These are phyloP conservation scores for Ypsolopha scabrella DNA, from an alignment of 2,888 invertebrate genomes.

Conservation along the genomic window DNA sequence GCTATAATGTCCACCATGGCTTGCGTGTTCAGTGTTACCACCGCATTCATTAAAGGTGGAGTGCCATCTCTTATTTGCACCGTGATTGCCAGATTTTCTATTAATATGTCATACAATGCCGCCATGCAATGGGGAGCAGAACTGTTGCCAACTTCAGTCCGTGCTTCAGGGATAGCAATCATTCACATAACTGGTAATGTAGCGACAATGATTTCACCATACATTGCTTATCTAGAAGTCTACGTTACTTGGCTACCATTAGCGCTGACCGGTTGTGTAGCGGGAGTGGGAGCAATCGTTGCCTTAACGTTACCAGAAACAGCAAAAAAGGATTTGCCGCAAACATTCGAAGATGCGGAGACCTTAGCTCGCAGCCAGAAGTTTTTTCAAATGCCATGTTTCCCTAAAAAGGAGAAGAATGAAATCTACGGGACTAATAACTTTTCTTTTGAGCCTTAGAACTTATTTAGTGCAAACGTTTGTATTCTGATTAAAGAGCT, in stretches of 20 bases:
- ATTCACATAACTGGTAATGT: constrained; percentile 6
- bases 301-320: constrained; percentile 8
- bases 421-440: too few species aligned
- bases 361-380: neutral
- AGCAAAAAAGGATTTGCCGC: constrained; percentile 8
- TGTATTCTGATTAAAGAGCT: too few species aligned
- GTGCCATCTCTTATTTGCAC: constrained; percentile 6
- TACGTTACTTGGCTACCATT: constrained; percentile 7
- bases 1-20: neutral
- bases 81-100: constrained; percentile 6
- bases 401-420: too few species aligned
- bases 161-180: constrained; percentile 5
- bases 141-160: constrained; percentile 8
- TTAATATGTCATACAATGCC: constrained; percentile 6
- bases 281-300: constrained; percentile 3
- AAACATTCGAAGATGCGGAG: constrained; percentile 7
- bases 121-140: constrained; percentile 8
- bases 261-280: constrained; percentile 3
- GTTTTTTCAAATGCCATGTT: too few species aligned
- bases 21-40: constrained; percentile 5
- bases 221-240: constrained; percentile 6
- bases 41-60: constrained; percentile 5
- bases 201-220: constrained; percentile 6
- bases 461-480: too few species aligned
- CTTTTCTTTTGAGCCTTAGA: too few species aligned